phyloP scores from a whole-genome alignment of 2,888 invertebrate genomes.

The Exephanes ischioxanthus region DNA sequence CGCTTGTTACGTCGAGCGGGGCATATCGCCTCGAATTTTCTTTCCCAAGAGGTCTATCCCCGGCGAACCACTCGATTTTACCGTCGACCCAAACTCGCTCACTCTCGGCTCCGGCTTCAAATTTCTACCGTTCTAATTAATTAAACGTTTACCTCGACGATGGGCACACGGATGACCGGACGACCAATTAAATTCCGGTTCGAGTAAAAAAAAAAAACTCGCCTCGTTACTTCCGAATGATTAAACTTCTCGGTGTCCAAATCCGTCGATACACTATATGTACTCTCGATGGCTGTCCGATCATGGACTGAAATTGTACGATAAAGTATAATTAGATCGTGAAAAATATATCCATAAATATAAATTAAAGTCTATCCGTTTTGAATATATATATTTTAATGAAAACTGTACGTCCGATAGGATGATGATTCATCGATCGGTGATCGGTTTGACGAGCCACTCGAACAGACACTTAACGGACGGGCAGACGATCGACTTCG shows the following conservation, averaged over 20 bases:
- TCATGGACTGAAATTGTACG: neutral
- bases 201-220: neutral
- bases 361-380: neutral
- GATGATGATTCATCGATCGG: no score
- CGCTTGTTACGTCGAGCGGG: slow-evolving; percentile 33
- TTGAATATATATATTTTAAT: neutral
- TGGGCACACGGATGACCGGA: slow-evolving; percentile 22
- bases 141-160: slow-evolving; percentile 43
- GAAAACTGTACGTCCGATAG: no score
- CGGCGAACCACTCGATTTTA: slow-evolving; percentile 7
- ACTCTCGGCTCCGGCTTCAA: slow-evolving; percentile 8
- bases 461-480: no score
- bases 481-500: no score
- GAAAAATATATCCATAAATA: neutral
- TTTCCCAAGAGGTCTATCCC: neutral
- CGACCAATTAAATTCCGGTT: slow-evolving; percentile 37
- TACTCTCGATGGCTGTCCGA: neutral
- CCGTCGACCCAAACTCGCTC: slow-evolving; percentile 17
- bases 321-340: neutral
- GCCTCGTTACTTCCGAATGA: slow-evolving; percentile 36
- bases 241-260: neutral
- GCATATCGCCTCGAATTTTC: slow-evolving; percentile 12
- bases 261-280: neutral
- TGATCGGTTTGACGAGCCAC: no score
- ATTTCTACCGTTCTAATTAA: slow-evolving; percentile 40